Conservation (phyloP, 2,113 vertebrate genomes). For the Fregetta grallaria region DNA sequence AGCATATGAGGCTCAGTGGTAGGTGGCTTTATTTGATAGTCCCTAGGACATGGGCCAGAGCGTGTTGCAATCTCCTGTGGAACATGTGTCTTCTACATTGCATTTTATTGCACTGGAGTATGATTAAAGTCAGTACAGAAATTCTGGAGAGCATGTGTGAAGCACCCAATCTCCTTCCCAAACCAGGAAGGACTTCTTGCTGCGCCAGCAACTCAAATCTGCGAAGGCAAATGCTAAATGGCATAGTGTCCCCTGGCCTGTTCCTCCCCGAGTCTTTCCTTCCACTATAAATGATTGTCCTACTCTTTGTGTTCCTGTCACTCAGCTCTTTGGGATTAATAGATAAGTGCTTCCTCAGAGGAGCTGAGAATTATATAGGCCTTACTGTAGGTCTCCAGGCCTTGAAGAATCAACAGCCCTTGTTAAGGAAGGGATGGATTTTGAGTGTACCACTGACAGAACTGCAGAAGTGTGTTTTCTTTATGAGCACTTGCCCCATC, state of each 20-base stretch:
- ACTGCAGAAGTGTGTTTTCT: fast-evolving
- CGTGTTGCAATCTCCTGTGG: fast-evolving
- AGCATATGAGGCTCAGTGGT: not conserved
- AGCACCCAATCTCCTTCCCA: not conserved
- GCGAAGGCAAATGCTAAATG: not conserved
- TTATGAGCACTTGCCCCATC: not conserved
- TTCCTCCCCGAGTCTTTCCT: not conserved
- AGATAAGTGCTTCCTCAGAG: not conserved
- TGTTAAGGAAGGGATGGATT: not conserved
- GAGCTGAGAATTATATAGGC: not conserved
- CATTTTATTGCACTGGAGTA: not conserved
- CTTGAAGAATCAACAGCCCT: not conserved
- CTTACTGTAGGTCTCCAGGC: not conserved
- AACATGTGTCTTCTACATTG: not conserved
- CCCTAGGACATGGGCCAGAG: not conserved
- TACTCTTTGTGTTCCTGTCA: not conserved
- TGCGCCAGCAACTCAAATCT: not conserved
- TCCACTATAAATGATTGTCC: not conserved
- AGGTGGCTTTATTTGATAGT: not conserved
- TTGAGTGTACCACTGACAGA: not conserved
- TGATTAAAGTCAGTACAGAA: not conserved
- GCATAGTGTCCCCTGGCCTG: not conserved
- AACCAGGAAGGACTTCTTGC: not conserved
- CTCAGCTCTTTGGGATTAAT: not conserved
- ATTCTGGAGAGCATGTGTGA: not conserved